phyloP scores from a whole-genome alignment of 2,797 vertebrate species.

The Cyclopterus lumpus region DNA sequence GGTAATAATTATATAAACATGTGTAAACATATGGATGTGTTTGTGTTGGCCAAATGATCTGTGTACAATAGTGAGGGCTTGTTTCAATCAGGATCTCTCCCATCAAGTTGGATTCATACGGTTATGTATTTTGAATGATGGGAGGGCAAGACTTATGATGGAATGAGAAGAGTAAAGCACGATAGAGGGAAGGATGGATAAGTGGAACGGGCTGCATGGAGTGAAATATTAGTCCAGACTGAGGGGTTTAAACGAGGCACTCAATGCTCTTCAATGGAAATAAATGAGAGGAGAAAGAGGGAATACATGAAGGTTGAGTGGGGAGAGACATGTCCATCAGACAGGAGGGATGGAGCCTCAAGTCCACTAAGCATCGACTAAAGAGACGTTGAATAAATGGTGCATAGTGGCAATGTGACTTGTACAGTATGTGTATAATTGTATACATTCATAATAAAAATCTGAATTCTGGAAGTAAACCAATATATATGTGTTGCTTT shows the following conservation, averaged over 20 bases:
- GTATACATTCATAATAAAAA: neutral
- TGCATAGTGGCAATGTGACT: neutral
- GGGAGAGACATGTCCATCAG: slow-evolving; percentile 30
- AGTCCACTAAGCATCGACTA: slow-evolving; percentile 3
- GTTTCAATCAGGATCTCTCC: slow-evolving; percentile 42
- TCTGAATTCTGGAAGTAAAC: neutral
- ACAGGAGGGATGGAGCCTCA: neutral
- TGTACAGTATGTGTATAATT: neutral
- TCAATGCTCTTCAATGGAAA: slow-evolving; percentile 76
- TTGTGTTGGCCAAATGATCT: slow-evolving; percentile 3
- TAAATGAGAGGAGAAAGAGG: slow-evolving; percentile 74
- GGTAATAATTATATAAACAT: neutral
- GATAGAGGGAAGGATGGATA: slow-evolving; percentile 32
- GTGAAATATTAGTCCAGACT: slow-evolving; percentile 73
- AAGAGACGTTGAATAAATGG: neutral
- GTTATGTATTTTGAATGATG: slow-evolving; percentile 45
- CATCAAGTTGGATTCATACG: slow-evolving; percentile 38
- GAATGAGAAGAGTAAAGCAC: slow-evolving; percentile 48
- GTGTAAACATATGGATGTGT: neutral
- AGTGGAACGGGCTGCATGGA: slow-evolving; percentile 41
- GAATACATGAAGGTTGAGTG: slow-evolving; percentile 51
- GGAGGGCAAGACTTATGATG: slow-evolving; percentile 57
- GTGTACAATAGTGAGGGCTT: slow-evolving; percentile 38
- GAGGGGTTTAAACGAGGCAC: slow-evolving; percentile 68
- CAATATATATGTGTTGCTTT: neutral